Percentiles rank a stretch among this genome's conserved stretches.
Conservation (phyloP, 2,888 invertebrate species). For the Troilus luridus region DNA sequence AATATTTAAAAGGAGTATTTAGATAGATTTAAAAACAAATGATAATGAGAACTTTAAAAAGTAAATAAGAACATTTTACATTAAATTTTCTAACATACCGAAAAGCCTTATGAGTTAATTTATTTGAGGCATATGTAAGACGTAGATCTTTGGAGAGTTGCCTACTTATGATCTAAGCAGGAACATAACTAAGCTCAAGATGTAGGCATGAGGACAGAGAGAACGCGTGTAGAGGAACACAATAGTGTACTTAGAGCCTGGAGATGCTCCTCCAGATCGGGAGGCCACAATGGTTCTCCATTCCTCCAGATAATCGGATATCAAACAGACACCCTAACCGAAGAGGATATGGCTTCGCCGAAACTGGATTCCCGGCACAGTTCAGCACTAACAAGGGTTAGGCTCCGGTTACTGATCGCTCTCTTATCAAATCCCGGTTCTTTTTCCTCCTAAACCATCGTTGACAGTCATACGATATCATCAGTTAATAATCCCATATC, state of each 20-base stretch:
- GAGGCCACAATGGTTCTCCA: not conserved
- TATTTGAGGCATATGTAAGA: not conserved
- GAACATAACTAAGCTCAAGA: not conserved
- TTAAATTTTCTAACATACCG: not conserved
- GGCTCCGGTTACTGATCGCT: constrained; percentile 17
- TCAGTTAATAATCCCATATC: not conserved
- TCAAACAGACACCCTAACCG: constrained; percentile 38
- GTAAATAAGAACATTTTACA: too few species aligned
- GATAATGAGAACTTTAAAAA: too few species aligned
- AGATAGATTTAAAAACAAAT: too few species aligned
- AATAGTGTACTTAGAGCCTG: not conserved
- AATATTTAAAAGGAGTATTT: too few species aligned
- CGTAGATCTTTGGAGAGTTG: not conserved
- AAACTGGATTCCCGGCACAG: constrained; percentile 10
- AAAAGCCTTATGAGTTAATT: not conserved
- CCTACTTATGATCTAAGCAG: not conserved
- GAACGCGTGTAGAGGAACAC: not conserved
- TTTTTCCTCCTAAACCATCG: not conserved
- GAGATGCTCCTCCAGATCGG: not conserved
- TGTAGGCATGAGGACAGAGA: not conserved
- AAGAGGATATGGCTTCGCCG: constrained; percentile 13
- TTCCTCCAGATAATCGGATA: constrained; percentile 22
- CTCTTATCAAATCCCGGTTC: constrained; percentile 31
- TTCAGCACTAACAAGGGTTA: not conserved
- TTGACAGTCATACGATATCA: not conserved